Conservation (phyloP, 2,797 vertebrate genomes). For the Schizopygopsis malacanthus region DNA sequence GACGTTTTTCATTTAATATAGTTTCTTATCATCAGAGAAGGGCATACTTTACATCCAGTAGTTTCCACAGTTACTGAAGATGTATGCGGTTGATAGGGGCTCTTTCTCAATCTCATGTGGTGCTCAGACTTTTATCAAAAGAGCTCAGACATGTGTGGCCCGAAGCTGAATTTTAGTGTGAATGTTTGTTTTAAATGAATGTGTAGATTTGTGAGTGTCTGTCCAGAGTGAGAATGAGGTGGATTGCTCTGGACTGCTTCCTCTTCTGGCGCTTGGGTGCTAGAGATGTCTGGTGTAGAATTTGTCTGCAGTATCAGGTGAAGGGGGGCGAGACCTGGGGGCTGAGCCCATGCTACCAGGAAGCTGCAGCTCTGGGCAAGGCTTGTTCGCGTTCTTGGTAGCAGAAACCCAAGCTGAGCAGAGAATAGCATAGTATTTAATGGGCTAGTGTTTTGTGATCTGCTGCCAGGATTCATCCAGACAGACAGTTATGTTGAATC, state of each 20-base stretch:
- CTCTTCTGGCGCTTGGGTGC: constrained; percentile 30
- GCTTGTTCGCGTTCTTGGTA: constrained; percentile 60
- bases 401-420: constrained; percentile 63
- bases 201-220: background rate
- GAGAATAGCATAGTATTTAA: constrained; percentile 59
- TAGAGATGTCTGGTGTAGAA: constrained; percentile 54
- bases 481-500: constrained; percentile 32
- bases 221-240: background rate
- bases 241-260: constrained; percentile 17
- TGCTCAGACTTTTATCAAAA: constrained; percentile 18
- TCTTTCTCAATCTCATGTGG: background rate
- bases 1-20: background rate
- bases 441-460: constrained; percentile 57
- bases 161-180: background rate
- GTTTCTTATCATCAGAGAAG: background rate
- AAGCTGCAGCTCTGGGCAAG: constrained; percentile 55
- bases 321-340: constrained; percentile 42
- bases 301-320: constrained; percentile 61
- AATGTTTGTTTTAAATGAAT: background rate
- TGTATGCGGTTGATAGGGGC: background rate
- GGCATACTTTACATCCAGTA: background rate
- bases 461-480: constrained; percentile 54
- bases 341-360: constrained; percentile 56
- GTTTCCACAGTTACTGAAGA: background rate
- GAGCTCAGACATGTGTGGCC: background rate